Conservation (phyloP, 2,888 invertebrate species). For the Drosophila infuscata region DNA sequence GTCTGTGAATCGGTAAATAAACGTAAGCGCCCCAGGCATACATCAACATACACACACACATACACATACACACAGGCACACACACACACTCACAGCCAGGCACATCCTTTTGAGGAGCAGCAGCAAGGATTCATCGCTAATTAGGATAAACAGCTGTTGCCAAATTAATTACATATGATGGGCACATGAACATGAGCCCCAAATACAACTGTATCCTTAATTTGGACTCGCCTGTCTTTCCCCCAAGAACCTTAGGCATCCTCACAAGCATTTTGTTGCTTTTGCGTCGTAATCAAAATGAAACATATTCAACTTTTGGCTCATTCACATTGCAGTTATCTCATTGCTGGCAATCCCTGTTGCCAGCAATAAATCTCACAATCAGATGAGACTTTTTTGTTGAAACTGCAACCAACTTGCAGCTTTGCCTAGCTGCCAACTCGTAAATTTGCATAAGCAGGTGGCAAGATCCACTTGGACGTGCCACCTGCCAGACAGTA, state of each 20-base stretch:
- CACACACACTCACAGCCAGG: not conserved
- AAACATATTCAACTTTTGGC: slow-evolving; percentile 14
- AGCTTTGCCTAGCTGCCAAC: not conserved
- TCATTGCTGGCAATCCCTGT: slow-evolving; percentile 19
- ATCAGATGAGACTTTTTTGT: slow-evolving; percentile 44
- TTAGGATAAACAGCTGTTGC: slow-evolving; percentile 79
- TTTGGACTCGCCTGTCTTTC: slow-evolving; percentile 5
- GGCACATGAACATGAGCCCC: slow-evolving; percentile 53
- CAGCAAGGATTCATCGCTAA: slow-evolving; percentile 61
- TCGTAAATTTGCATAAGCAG: slow-evolving; percentile 64
- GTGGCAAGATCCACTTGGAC: slow-evolving; percentile 46
- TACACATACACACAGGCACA: slow-evolving; percentile 3
- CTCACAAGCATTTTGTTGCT: not conserved
- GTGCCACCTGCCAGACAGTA: slow-evolving; percentile 35
- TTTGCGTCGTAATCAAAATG: slow-evolving; percentile 21
- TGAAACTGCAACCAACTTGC: slow-evolving; percentile 32
- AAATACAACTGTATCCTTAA: slow-evolving; percentile 27
- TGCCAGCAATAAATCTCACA: slow-evolving; percentile 50
- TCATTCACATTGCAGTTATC: slow-evolving; percentile 25
- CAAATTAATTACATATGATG: slow-evolving; percentile 80
- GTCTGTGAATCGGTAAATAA: slow-evolving; percentile 32
- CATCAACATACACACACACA: slow-evolving; percentile 1
- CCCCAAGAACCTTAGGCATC: not conserved
- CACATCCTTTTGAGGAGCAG: slow-evolving; percentile 11
- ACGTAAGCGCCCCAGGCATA: slow-evolving; percentile 6